Percentiles rank a stretch among this genome's conserved stretches.
Evolutionary conservation across 1,140 invertebrate species (phyloP).

Genomic region (Tetranychus cinnabarinus): DNA sequence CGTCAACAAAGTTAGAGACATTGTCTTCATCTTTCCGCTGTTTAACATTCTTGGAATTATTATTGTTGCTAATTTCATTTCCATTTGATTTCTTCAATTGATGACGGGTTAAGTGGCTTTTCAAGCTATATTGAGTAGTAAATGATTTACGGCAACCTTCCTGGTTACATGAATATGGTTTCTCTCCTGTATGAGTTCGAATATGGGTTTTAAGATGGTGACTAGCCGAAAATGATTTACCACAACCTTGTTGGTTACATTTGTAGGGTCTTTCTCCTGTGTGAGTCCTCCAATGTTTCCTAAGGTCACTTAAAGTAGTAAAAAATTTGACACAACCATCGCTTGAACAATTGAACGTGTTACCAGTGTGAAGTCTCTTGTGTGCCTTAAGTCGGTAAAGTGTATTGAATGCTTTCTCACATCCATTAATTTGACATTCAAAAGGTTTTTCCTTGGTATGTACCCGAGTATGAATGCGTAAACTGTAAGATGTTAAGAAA

Average conservation of each 20-base stretch:
- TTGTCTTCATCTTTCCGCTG: too few species aligned
- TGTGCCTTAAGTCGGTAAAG: slow-evolving; percentile 55
- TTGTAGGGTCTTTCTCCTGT: slow-evolving; percentile 76
- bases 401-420: slow-evolving; percentile 68
- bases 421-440: slow-evolving; percentile 33
- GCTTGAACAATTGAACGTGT: slow-evolving; percentile 77
- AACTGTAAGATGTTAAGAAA: slow-evolving; percentile 74
- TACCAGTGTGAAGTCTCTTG: slow-evolving; percentile 68
- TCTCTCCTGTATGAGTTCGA: slow-evolving; percentile 39
- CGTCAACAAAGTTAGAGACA: too few species aligned
- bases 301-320: slow-evolving; percentile 72
- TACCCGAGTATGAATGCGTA: slow-evolving; percentile 79
- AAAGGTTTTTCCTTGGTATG: slow-evolving; percentile 87
- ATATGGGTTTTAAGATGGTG: slow-evolving; percentile 75
- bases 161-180: slow-evolving; percentile 47
- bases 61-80: too few species aligned
- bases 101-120: slow-evolving; percentile 46
- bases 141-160: slow-evolving; percentile 47
- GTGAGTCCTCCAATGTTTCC: slow-evolving; percentile 75
- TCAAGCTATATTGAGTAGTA: slow-evolving; percentile 51
- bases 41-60: too few species aligned
- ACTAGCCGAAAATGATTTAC: slow-evolving; percentile 71
- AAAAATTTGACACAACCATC: slow-evolving; percentile 69
- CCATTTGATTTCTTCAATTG: slow-evolving; percentile 10
- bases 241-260: slow-evolving; percentile 55